phyloP scores from a whole-genome alignment of 2,113 vertebrate genomes.

The Siniperca chuatsi region DNA sequence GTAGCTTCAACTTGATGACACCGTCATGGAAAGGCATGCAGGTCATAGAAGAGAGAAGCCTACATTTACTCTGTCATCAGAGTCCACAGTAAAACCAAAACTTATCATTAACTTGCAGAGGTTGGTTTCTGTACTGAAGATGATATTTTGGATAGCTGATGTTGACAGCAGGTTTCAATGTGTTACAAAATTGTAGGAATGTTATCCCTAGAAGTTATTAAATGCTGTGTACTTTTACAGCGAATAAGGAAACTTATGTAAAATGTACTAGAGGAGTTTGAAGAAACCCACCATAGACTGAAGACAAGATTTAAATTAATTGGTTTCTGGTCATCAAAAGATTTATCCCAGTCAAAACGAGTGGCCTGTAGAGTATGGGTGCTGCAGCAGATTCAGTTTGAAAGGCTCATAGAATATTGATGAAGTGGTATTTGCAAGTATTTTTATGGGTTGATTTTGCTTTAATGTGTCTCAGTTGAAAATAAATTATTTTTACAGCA shows the following conservation, averaged over 20 bases:
- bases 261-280: neutral
- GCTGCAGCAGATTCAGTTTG: neutral
- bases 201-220: neutral
- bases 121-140: slow-evolving; percentile 15
- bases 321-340: neutral
- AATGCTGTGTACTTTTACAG: neutral
- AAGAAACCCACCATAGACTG: neutral
- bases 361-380: neutral
- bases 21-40: slow-evolving; percentile 26
- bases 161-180: neutral
- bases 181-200: neutral
- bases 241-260: neutral
- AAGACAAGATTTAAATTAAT: neutral
- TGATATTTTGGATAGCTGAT: neutral
- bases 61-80: slow-evolving; percentile 41
- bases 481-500: neutral
- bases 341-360: neutral
- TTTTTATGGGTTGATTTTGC: neutral
- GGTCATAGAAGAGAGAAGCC: slow-evolving; percentile 28
- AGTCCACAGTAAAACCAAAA: slow-evolving; percentile 29
- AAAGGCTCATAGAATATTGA: neutral
- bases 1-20: slow-evolving; percentile 41
- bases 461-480: neutral
- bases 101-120: slow-evolving; percentile 23
- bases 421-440: neutral